Base-by-base conservation (phyloP, 2,888 invertebrate species). In the Pseudanteris insignis region DNA sequence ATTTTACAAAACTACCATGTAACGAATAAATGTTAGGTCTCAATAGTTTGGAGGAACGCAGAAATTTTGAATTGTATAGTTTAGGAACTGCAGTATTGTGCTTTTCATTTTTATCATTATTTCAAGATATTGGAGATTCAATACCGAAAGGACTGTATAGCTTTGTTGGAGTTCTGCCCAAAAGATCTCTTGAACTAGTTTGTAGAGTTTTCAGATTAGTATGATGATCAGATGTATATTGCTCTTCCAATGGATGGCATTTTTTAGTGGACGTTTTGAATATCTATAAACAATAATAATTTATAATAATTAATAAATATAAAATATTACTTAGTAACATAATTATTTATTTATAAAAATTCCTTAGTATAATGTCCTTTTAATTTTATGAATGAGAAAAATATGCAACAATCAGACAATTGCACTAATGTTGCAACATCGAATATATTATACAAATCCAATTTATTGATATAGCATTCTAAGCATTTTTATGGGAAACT, bases 141-240 rank as follows among this genome's bases (percentile, higher is more conserved):
- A 90, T 89, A 3, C 88, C 86, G 70, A 90, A 90, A 0, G 90
- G 90, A 67, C 89, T 89, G 76, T 90, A 90, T 48, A 90, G 70
- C 76, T 89, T 89, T 0, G 89, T 87, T 0, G 90, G 90, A 13
- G 89, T 89, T 28, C 86, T 80, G 2, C 86, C 86, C 21, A 87
- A 70, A n/a, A 84, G 67, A 65, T 81, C 78, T 21, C 81, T 79
- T 0, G 83, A 80, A 47, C 77, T 76, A 1, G 83, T 80, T 46
- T 82, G 81, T 1, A 84, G 84, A 1, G 84, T 84, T 24, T 80
- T 37, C 15, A 64, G 76, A 55, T 79, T 79, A 44, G 58, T 70
- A 2, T 67, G 67, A 34, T 66, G 70, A 38, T 69, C 70, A 2
- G 58, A 84, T 70, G 81, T 81, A 8, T 83, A 83, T n/a, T 83